A percentile compares a stretch with the other conserved stretches of the same genome.
These are phyloP conservation scores for Ivindomyrus marchei DNA, from an alignment of 2,113 vertebrate genomes.

Conservation along the genomic window DNA sequence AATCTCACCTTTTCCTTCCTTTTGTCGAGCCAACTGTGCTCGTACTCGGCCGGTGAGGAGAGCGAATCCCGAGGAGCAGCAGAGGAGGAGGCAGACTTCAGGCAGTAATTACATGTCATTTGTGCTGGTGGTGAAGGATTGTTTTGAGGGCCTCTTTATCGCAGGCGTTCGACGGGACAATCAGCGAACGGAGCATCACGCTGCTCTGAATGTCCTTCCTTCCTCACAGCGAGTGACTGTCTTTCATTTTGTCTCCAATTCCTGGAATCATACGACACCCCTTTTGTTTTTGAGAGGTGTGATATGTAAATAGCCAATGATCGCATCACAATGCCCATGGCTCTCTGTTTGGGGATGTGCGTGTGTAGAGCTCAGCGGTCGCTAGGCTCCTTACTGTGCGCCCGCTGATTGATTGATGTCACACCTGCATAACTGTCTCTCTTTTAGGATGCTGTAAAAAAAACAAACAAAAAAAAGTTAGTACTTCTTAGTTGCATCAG, in stretches of 20 bases:
- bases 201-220: neutral
- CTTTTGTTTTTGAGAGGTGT: neutral
- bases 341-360: neutral
- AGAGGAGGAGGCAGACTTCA: neutral
- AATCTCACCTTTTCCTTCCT: neutral
- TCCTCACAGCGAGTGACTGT: neutral
- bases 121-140: neutral
- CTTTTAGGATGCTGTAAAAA: neutral
- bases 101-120: neutral
- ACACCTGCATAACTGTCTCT: neutral
- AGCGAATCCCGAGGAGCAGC: neutral
- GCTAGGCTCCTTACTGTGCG: neutral
- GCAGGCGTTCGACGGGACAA: neutral
- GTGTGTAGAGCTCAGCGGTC: neutral
- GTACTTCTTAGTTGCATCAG: neutral
- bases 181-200: neutral
- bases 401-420: slow-evolving; percentile 3
- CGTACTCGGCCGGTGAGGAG: neutral
- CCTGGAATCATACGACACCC: neutral
- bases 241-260: neutral
- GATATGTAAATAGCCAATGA: slow-evolving; percentile 7
- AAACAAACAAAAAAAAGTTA: neutral
- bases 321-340: neutral
- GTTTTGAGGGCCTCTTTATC: neutral
- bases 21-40: neutral